These are phyloP conservation scores for Actinemys pallida DNA, from an alignment of 2,113 vertebrate species.

Conservation along the genomic window DNA sequence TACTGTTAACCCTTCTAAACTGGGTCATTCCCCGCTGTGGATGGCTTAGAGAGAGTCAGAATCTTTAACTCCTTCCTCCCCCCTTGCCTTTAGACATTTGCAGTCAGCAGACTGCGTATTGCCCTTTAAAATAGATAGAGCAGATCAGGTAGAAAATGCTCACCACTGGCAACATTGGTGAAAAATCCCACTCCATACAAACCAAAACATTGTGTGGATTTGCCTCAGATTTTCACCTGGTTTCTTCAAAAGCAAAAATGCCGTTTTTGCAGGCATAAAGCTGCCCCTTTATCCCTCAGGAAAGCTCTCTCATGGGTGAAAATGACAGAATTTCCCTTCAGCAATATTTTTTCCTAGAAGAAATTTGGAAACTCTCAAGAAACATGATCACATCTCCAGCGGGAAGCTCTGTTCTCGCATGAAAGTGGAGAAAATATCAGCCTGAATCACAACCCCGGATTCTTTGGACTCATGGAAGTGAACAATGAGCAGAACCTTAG, in stretches of 20 bases:
- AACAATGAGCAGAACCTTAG: neutral
- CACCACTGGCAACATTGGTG: neutral
- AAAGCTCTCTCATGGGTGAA: neutral
- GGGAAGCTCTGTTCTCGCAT: neutral
- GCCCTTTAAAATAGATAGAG: neutral
- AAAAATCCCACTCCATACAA: neutral
- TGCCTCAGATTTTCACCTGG: neutral
- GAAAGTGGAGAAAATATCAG: neutral
- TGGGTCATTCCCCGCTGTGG: conserved; percentile 72
- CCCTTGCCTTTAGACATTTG: neutral
- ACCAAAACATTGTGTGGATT: neutral
- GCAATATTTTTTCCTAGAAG: neutral
- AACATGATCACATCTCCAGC: neutral
- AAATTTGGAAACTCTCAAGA: neutral
- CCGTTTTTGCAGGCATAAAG: neutral
- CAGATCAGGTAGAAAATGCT: neutral
- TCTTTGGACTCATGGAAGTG: neutral
- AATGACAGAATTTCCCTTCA: neutral
- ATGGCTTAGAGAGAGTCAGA: conserved; percentile 7
- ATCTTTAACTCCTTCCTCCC: conserved; percentile 68
- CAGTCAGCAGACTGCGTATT: too few relatives aligned
- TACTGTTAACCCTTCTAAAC: conserved; percentile 82
- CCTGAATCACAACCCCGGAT: neutral
- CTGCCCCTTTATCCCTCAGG: neutral
- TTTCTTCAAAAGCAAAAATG: neutral